Percentiles rank a stretch among this genome's conserved stretches.
Evolutionary conservation across 2,113 vertebrate species (phyloP).

Genomic region (Lophochroa leadbeateri): DNA sequence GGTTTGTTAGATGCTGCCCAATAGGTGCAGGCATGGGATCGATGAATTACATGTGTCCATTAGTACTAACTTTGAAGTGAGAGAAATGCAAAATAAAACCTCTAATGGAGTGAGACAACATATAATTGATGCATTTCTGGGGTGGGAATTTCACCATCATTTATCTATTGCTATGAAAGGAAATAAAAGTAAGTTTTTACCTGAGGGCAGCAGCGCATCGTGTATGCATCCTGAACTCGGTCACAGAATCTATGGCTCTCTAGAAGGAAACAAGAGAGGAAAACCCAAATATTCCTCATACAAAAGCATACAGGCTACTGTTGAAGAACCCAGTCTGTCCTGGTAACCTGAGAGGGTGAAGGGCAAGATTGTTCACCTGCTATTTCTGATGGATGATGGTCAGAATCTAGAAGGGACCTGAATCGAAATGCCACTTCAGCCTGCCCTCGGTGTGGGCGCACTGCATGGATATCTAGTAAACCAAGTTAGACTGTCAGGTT

Average conservation of each 20-base stretch:
- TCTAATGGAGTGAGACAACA: not conserved
- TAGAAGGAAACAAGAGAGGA: constrained; percentile 57
- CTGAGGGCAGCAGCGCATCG: constrained; percentile 97
- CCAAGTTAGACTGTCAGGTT: not conserved
- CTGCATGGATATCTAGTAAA: constrained; percentile 88
- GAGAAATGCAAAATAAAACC: not conserved
- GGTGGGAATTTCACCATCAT: not conserved
- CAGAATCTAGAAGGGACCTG: constrained; percentile 93
- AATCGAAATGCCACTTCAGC: constrained; percentile 92
- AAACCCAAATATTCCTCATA: not conserved
- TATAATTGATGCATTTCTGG: not conserved
- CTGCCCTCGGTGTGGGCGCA: constrained; percentile 93
- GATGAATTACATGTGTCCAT: not conserved
- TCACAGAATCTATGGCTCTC: constrained; percentile 98
- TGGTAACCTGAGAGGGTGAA: not conserved
- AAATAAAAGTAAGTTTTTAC: constrained; percentile 70
- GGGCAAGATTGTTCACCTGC: constrained; percentile 80
- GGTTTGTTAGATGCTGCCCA: not conserved
- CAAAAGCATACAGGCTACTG: not conserved
- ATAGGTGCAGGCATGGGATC: rapidly evolving
- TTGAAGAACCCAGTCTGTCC: not conserved
- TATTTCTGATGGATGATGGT: constrained; percentile 97
- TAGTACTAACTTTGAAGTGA: not conserved
- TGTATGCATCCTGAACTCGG: constrained; percentile 95
- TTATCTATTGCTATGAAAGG: not conserved